Conservation (phyloP, 2,113 vertebrate genomes). For the Urocitellus parryii region DNA sequence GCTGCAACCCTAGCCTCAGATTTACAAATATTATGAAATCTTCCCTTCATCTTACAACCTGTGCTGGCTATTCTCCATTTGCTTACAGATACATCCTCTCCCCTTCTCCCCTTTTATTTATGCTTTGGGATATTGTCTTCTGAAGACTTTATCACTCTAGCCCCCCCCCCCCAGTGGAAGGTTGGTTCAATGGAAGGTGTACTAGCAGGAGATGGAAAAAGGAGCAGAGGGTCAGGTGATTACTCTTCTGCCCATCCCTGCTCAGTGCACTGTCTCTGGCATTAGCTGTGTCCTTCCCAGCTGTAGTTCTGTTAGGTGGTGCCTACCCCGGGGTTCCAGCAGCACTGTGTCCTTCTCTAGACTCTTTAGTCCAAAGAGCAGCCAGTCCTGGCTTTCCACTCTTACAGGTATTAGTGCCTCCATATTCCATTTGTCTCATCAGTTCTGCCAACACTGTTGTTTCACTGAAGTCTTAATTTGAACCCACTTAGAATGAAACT, state of each 20-base stretch:
- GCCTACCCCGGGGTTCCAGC: background rate
- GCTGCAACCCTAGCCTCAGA: background rate
- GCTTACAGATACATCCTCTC: background rate
- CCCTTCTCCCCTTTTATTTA: background rate
- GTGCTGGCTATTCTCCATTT: background rate
- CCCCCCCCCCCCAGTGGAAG: too few species aligned
- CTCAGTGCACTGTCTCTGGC: background rate
- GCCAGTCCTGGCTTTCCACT: background rate
- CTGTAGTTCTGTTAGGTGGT: background rate
- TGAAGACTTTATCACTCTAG: background rate
- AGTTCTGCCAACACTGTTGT: background rate
- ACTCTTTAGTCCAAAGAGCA: background rate
- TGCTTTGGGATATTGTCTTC: background rate
- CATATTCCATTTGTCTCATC: background rate
- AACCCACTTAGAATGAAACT: background rate
- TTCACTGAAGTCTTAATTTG: background rate
- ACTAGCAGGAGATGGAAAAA: background rate
- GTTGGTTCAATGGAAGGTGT: background rate
- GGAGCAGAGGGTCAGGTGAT: background rate
- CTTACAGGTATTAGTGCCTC: background rate
- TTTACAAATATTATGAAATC: background rate
- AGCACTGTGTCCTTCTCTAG: background rate
- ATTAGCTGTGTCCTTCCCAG: background rate
- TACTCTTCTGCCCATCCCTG: background rate
- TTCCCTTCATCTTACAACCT: background rate